Conservation (phyloP, 2,113 vertebrate genomes). For the Bathybates hornii region DNA sequence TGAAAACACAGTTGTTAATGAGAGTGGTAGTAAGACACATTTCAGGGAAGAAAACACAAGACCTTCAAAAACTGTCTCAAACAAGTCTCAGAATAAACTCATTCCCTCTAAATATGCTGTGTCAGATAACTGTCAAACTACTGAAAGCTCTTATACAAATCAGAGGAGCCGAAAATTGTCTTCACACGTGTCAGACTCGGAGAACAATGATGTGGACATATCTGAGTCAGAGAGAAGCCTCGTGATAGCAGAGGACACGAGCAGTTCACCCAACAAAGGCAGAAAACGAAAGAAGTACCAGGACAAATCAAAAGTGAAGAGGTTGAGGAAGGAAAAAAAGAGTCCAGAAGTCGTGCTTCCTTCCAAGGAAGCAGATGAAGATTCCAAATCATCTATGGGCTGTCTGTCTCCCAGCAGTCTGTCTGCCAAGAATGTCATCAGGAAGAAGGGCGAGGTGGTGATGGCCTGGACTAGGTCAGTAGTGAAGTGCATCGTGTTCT, state of each 20-base stretch:
- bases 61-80: background rate
- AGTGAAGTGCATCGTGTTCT: background rate
- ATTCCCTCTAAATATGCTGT: background rate
- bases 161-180: background rate
- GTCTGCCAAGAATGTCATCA: conserved; percentile 89
- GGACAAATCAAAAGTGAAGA: conserved; percentile 52
- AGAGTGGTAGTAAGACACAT: background rate
- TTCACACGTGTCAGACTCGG: background rate
- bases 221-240: background rate
- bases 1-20: background rate
- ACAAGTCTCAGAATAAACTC: background rate
- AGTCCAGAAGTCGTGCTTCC: conserved; percentile 13
- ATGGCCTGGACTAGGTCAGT: conserved; percentile 91
- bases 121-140: background rate
- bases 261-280: background rate
- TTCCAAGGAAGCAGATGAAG: background rate
- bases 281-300: conserved; percentile 60
- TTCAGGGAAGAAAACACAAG: background rate
- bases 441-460: conserved; percentile 91
- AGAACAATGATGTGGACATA: background rate
- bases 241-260: background rate
- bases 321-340: conserved; percentile 54
- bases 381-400: background rate
- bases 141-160: background rate
- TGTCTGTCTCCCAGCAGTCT: conserved; percentile 74